phyloP scores from a whole-genome alignment of 2,113 vertebrate genomes.

The Formicarius rufipectus region DNA sequence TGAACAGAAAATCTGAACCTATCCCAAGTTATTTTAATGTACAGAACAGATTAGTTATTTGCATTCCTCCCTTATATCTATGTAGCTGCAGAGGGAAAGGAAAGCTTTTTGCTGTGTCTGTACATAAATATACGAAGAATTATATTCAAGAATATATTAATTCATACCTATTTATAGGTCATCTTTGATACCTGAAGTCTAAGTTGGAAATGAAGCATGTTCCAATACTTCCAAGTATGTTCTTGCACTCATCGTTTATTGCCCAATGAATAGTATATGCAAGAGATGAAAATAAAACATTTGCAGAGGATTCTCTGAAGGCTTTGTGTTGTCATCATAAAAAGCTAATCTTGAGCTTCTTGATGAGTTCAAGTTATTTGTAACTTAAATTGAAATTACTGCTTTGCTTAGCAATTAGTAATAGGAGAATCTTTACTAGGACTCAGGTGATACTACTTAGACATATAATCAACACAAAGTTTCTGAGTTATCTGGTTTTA shows the following conservation, averaged over 20 bases:
- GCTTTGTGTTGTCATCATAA: background rate
- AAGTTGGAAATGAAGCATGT: background rate
- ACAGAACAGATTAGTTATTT: background rate
- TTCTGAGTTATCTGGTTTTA: background rate
- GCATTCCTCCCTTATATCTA: background rate
- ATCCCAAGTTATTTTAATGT: background rate
- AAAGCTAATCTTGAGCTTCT: background rate
- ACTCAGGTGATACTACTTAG: background rate
- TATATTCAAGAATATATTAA: background rate
- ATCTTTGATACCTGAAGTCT: background rate
- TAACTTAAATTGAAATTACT: background rate
- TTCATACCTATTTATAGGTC: background rate
- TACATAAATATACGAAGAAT: background rate
- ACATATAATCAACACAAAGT: background rate
- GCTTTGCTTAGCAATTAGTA: background rate
- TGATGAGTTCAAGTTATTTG: background rate
- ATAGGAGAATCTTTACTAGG: background rate
- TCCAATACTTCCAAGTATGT: background rate
- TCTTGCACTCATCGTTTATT: background rate
- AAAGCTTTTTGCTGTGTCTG: background rate
- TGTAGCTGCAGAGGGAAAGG: background rate
- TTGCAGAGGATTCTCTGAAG: background rate
- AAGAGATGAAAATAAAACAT: background rate
- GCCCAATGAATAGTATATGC: background rate
- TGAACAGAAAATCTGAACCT: background rate